Conservation (phyloP, 2,888 invertebrate genomes). For the Andrena bicolor region DNA sequence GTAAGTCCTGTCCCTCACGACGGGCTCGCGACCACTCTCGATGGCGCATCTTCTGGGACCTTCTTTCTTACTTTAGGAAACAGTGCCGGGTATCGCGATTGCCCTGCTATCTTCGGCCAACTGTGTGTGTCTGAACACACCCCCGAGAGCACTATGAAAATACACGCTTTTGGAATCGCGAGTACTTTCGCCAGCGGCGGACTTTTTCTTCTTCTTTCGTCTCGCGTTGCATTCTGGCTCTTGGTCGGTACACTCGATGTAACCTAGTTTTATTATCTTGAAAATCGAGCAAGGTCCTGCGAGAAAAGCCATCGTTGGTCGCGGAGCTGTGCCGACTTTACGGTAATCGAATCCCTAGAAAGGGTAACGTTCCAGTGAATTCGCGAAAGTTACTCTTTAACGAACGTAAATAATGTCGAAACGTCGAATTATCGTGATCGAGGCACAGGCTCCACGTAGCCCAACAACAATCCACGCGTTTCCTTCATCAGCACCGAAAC, state of each 20-base stretch:
- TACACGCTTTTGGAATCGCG: no score
- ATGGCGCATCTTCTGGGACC: constrained; percentile 26
- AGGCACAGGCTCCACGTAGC: constrained; percentile 57
- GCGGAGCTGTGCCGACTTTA: constrained; percentile 66
- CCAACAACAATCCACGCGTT: constrained; percentile 36
- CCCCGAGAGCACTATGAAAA: no score
- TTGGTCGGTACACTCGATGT: background rate
- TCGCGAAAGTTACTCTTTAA: background rate
- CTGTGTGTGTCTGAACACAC: no score
- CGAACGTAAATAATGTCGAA: background rate
- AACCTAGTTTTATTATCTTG: no score
- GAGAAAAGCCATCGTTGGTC: constrained; percentile 62
- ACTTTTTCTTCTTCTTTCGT: no score
- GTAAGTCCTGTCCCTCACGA: constrained; percentile 83
- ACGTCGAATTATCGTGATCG: constrained; percentile 57
- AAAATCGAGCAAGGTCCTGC: background rate
- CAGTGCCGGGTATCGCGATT: no score
- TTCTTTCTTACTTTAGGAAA: background rate
- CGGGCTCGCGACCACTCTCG: constrained; percentile 60
- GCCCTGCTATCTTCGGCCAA: no score
- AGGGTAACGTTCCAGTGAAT: constrained; percentile 10
- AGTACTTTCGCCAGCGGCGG: no score
- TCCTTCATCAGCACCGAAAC: constrained; percentile 29
- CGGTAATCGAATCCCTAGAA: constrained; percentile 52
- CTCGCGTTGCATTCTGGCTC: no score